Base-by-base conservation (phyloP, 2,888 invertebrate genomes). In the Idaea biselata region DNA sequence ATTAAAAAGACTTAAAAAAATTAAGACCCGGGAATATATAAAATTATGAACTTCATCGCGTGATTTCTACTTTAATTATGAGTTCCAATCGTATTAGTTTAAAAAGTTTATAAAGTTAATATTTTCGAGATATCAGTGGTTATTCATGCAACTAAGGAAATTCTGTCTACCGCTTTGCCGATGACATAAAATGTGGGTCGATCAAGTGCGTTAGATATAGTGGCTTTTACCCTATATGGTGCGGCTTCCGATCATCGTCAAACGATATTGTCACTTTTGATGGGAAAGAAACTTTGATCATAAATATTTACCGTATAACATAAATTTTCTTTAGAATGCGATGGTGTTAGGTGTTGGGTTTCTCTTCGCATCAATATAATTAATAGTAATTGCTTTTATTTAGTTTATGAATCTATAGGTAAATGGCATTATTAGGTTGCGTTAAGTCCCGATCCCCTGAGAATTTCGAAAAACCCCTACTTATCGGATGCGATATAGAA, bases 141-240 rank as follows among this genome's bases (percentile, higher is more conserved):
- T 25, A 44, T 44, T 44, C 3, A 44, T 44, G 44, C 44, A 44
- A 8, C 8, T 2, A 44, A 14, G 44, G 44, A 44, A 14, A 44
- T 44, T 1, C 11, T 44, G 44, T 44, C 44, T 31, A 33, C 17
- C 18, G 25, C 31, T 59, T 25, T 59, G 17, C 55, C 33, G 54
- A 58, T 60, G 55, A 18, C 18, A 25, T 53, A 58, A 64, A 88
- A 89, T 89, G 87, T 88, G 77, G 87, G 88, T 84, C 83, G 83
- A 77, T 79, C 76, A 76, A 74, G 75, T 74, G 77, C 77, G 76
- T 79, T 79, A 77, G 78, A 80, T 77, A 78, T 78, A 77, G 80
- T 74, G 76, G 72, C 78, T 80, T 78, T 75, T 78, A 78, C 88
- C 87, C 73, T 88, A 87, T 70, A 87, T 67, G 88, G 84, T 65